Evolutionary conservation across 2,113 vertebrate species (phyloP).

Genomic region (Ophthalmolycus amberensis): DNA sequence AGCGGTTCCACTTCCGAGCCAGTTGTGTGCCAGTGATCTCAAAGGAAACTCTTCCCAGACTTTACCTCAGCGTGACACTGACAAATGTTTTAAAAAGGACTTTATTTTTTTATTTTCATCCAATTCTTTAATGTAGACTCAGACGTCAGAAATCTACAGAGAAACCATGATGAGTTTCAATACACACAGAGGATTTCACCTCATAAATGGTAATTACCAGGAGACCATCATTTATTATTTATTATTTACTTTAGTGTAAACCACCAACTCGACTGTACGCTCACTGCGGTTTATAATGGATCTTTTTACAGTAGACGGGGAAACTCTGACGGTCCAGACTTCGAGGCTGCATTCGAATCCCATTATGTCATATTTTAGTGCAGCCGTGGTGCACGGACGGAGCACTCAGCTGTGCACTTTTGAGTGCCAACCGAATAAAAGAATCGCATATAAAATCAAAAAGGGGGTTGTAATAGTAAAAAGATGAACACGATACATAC

Average conservation of each 20-base stretch:
- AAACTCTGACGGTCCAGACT: neutral
- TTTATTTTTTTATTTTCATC: neutral
- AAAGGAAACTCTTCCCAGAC: slow-evolving; percentile 43
- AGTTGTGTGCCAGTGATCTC: slow-evolving; percentile 63
- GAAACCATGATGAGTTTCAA: neutral
- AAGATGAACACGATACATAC: slow-evolving; percentile 74
- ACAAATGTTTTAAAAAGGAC: slow-evolving; percentile 14
- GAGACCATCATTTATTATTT: neutral
- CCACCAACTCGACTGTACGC: neutral
- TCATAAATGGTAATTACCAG: neutral
- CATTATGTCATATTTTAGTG: neutral
- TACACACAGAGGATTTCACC: neutral
- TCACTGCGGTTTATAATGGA: neutral
- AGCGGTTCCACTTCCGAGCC: slow-evolving; percentile 73
- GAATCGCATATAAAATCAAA: slow-evolving; percentile 58
- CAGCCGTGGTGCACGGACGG: neutral
- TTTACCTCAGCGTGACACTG: slow-evolving; percentile 48
- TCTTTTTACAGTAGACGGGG: neutral
- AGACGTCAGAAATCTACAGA: neutral
- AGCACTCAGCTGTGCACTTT: neutral
- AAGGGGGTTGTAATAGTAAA: slow-evolving; percentile 55
- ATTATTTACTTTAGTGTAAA: neutral
- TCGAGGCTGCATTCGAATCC: neutral
- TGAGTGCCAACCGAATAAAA: slow-evolving; percentile 42
- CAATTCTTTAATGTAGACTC: neutral